Evolutionary conservation across 2,797 vertebrate genomes (phyloP), one percentile per base, ranked within the genome.

Genomic region (Danio aesculapii): DNA sequence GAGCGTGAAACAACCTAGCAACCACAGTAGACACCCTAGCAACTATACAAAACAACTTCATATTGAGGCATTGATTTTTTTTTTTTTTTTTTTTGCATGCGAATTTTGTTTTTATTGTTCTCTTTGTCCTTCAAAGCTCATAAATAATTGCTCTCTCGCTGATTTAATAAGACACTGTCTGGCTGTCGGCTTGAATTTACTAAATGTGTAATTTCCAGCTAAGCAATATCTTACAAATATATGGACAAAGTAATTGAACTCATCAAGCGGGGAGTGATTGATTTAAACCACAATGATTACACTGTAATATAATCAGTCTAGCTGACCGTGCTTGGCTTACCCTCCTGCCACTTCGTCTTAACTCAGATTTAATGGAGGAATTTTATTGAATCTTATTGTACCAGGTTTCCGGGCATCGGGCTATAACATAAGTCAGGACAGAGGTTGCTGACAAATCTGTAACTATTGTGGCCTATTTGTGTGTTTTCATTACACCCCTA

Each of bases 401-500:
- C 39, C 57, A 73, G 80, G 58, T 76, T 81, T 75, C 58, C 13
- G 61, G 71, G 67, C 81, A 78, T 77, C 63, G 73, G 74, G 66
- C 76, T 84, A 63, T 79, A 39, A 82, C 76, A 75, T 81, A 84
- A 83, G 53, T 86, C 78, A 81, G 68, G 66, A 84, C 55, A 75
- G 67, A 85, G 50, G 81, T 82, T 79, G 46, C 84, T 87, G 79
- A 72, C 85, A 87, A 87, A 76, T 14, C 83, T 74, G 62, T 43
- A 81, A 75, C 58, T 80, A 82, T 83, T 84, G 74, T 83, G 58
- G 43, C 68, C 67, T 83, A 87, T 89, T 87, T 86, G 78, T 75
- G 84, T 64, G 50, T 87, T 81, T 86, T 79, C 77, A 85, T 87
- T 81, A 86, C 55, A 19, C 13, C 85, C 55, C 58, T 81, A 61